phyloP scores from a whole-genome alignment of 2,797 vertebrate genomes.

The Neostethus bicornis region DNA sequence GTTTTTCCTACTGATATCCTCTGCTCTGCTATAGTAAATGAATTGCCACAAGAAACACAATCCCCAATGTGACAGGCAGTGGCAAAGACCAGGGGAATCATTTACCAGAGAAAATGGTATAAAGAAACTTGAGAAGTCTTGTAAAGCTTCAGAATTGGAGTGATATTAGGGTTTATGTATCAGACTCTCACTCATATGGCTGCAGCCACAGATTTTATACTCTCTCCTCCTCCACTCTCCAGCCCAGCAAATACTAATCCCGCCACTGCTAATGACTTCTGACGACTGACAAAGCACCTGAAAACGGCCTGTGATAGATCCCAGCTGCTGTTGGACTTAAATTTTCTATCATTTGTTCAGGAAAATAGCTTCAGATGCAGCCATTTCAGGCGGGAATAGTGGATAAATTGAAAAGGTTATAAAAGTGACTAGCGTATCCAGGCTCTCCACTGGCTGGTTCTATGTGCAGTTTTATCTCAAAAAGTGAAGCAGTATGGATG shows the following conservation, averaged over 20 bases:
- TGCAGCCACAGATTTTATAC: conserved; percentile 56
- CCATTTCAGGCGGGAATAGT: conserved; percentile 75
- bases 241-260: conserved; percentile 76
- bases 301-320: conserved; percentile 70
- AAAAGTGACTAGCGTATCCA: conserved; percentile 57
- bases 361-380: conserved; percentile 78
- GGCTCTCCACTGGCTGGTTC: conserved; percentile 37
- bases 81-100: conserved; percentile 45
- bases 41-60: conserved; percentile 49
- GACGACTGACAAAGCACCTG: conserved; percentile 81
- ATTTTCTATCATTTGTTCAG: conserved; percentile 84
- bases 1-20: conserved; percentile 10
- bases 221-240: conserved; percentile 42
- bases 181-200: conserved; percentile 35
- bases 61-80: conserved; percentile 45
- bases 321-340: conserved; percentile 70
- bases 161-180: conserved; percentile 67
- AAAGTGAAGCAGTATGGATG: conserved; percentile 55
- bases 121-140: conserved; percentile 53
- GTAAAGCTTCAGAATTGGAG: conserved; percentile 55
- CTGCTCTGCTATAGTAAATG: conserved; percentile 39
- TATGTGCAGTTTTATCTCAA: conserved; percentile 58
- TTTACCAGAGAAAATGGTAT: conserved; percentile 58
- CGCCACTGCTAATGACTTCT: conserved; percentile 79
- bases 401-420: conserved; percentile 81